These are phyloP conservation scores for Peucedramus taeniatus DNA, from an alignment of 2,113 vertebrate species.

Conservation along the genomic window DNA sequence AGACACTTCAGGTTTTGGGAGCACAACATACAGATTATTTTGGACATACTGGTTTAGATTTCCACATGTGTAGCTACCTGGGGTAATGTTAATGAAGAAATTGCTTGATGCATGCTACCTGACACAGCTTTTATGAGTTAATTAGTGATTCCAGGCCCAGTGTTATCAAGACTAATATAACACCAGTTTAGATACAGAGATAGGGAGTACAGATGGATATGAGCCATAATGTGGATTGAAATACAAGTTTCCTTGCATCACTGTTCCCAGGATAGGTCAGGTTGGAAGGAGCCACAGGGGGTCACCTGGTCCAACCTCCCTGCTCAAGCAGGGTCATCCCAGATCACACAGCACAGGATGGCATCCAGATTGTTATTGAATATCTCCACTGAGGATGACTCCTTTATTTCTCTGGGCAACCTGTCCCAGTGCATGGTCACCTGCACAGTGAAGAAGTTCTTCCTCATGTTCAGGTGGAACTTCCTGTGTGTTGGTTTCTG, in stretches of 20 bases:
- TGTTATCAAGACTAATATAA: not conserved
- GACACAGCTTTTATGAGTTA: not conserved
- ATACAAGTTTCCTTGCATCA: not conserved
- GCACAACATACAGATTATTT: not conserved
- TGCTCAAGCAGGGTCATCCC: not conserved
- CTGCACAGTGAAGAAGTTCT: not conserved
- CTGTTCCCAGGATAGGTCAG: not conserved
- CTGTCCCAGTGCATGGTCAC: rapidly evolving
- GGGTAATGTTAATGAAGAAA: not conserved
- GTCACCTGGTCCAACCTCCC: not conserved
- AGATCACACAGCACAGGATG: not conserved
- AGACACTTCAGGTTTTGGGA: not conserved
- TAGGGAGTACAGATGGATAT: not conserved
- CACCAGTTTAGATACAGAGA: not conserved
- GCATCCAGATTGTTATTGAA: not conserved
- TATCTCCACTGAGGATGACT: not conserved
- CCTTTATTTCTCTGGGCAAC: not conserved
- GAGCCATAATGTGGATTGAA: not conserved
- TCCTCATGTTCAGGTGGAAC: not conserved
- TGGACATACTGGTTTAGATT: not conserved
- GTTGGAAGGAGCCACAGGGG: not conserved
- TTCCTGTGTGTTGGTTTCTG: not conserved
- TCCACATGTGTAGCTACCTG: not conserved
- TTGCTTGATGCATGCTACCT: not conserved
- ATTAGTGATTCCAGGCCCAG: not conserved